Evolutionary conservation across 2,888 invertebrate genomes (phyloP).

Genomic region (Neoscelio sp.): DNA sequence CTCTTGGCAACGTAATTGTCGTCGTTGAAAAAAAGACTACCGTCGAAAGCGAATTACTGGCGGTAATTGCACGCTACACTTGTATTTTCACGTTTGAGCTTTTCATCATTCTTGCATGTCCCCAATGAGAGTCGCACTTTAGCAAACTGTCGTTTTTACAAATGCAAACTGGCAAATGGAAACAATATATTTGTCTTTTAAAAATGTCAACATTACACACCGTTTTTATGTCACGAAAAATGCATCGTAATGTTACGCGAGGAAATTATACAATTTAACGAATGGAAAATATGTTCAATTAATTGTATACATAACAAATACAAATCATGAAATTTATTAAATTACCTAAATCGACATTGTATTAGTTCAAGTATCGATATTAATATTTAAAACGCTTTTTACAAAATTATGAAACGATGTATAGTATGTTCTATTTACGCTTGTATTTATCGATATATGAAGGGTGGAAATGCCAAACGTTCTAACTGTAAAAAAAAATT

Average conservation of each 20-base stretch:
- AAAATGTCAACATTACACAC: slow-evolving; percentile 49
- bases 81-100: slow-evolving; percentile 61
- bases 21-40: slow-evolving; percentile 61
- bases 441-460: no score
- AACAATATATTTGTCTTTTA: slow-evolving; percentile 61
- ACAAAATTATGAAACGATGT: no score
- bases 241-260: slow-evolving; percentile 22
- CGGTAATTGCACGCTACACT: slow-evolving; percentile 64
- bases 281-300: slow-evolving; percentile 16
- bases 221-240: slow-evolving; percentile 31
- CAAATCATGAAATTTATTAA: slow-evolving; percentile 20
- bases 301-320: slow-evolving; percentile 25
- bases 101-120: slow-evolving; percentile 60
- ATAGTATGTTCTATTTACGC: no score
- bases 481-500: no score
- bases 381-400: no score
- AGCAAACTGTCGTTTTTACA: slow-evolving; percentile 47
- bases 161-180: slow-evolving; percentile 54
- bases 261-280: slow-evolving; percentile 44
- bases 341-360: no score
- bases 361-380: no score
- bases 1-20: slow-evolving; percentile 53
- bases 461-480: no score
- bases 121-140: slow-evolving; percentile 43
- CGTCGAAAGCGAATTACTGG: slow-evolving; percentile 51